Base-by-base conservation (phyloP, 2,797 vertebrate genomes). In the Lepilemur ruficaudatus region DNA sequence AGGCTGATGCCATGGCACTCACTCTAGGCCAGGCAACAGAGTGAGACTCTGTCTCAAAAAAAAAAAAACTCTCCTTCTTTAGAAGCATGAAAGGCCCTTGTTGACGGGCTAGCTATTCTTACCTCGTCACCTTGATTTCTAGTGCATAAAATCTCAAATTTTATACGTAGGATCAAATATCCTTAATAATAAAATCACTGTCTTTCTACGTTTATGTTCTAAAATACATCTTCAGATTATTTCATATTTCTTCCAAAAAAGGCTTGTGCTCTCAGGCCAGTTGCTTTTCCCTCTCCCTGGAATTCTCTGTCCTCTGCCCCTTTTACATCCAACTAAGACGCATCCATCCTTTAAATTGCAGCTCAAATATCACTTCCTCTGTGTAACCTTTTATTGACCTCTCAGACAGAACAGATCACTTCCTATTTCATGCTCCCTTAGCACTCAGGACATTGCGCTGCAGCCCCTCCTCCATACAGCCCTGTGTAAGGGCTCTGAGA, bases 321-420 rank as follows among this genome's bases (percentile, higher is more conserved):
- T 87, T 96, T 89, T 82, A 52, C 75, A 75, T 88, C 35, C 79
- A 89, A 8, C 57, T 73, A 86, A 83, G 91, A 61, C 43, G 69
- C 48, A 92, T 93, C 92, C 88, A 97, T 92, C 90, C 96, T 97
- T 89, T 96, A 95, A 95, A 97, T 25, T 92, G 73, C 78, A 95
- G 92, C 89, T 97, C 94, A 94, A 43, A 93, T 94, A 79, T 93
- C 96, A 93, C 88, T 92, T 97, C 96, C 86, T 89, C 41, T 76
- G 78, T 14, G 73, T 93, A 82, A 91, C 91, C 91, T 95, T 94
- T 93, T 79, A 10, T 22, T 94, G 93, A 96, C 96, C 97, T 95
- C 72, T 83, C 50, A 70, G 52, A 70, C 88, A 61, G 73, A 93
- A 75, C 43, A 87, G 63, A 81, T 79, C 63, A 85, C 72, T 83